These are phyloP conservation scores for Watsonalla cultraria DNA, from an alignment of 2,888 invertebrate genomes.

Conservation along the genomic window DNA sequence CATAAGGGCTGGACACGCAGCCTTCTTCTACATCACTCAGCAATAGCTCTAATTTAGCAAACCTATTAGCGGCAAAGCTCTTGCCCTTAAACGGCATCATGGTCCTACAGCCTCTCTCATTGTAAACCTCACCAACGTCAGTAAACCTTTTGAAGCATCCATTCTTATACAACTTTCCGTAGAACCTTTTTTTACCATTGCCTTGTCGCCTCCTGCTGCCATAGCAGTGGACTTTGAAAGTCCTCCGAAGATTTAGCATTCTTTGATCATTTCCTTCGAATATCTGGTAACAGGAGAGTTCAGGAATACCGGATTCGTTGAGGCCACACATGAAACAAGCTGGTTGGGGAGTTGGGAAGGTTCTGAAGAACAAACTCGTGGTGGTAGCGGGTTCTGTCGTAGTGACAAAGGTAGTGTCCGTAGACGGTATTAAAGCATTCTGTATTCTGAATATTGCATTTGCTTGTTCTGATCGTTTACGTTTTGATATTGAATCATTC, in stretches of 20 bases:
- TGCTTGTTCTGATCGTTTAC: neutral
- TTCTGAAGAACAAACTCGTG: too few species aligned
- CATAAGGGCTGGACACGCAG: constrained; percentile 22
- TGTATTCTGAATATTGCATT: neutral
- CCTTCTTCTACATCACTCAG: constrained; percentile 11
- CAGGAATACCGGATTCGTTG: constrained; percentile 9
- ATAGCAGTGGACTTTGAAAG: constrained; percentile 2
- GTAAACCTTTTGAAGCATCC: constrained; percentile 33
- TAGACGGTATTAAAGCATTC: too few species aligned
- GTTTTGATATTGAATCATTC: neutral
- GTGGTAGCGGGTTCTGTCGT: too few species aligned
- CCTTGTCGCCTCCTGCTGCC: neutral
- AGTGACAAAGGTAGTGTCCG: too few species aligned
- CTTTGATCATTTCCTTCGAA: constrained; percentile 13
- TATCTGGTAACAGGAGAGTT: constrained; percentile 14
- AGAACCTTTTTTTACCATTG: constrained; percentile 5
- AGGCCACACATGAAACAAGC: constrained; percentile 15
- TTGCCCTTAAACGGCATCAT: constrained; percentile 6
- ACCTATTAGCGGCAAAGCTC: constrained; percentile 13
- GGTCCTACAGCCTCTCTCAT: constrained; percentile 26
- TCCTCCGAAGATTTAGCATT: constrained; percentile 4
- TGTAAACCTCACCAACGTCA: constrained; percentile 28
- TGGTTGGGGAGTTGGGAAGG: neutral
- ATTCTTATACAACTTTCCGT: constrained; percentile 11
- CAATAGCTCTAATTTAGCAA: constrained; percentile 13